A percentile compares a stretch with the other conserved stretches of the same genome.
phyloP scores from a whole-genome alignment of 2,797 vertebrate species.

The Vireo griseus region DNA sequence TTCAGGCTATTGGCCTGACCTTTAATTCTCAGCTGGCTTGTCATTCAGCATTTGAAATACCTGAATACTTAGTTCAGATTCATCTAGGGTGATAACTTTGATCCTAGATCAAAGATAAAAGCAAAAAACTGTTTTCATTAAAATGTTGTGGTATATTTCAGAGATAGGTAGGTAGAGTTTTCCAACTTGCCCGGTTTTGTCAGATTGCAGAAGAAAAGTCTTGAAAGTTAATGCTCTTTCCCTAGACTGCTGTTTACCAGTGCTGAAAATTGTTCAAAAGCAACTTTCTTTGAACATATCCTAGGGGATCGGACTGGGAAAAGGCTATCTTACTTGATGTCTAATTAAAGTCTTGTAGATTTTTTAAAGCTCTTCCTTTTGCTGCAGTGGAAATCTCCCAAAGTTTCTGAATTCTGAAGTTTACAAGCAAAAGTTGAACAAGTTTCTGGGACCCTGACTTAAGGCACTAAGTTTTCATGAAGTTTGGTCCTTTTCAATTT shows the following conservation, averaged over 20 bases:
- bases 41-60: conserved; percentile 39
- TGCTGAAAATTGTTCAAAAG: conserved; percentile 2
- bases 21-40: conserved; percentile 32
- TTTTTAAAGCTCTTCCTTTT: not conserved
- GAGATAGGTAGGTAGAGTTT: not conserved
- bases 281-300: not conserved
- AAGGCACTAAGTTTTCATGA: not conserved
- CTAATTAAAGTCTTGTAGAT: not conserved
- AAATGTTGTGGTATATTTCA: conserved; percentile 16
- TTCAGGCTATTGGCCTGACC: conserved; percentile 1
- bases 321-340: not conserved
- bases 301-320: not conserved
- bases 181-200: not conserved
- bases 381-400: not conserved
- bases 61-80: not conserved
- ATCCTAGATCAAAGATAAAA: conserved; percentile 28
- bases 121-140: conserved; percentile 35
- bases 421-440: not conserved
- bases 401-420: not conserved
- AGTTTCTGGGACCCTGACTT: not conserved
- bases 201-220: not conserved
- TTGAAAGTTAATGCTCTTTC: conserved; percentile 18
- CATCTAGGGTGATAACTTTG: conserved; percentile 15
- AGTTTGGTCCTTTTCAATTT: not conserved
- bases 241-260: not conserved